Conservation (phyloP, 1,140 invertebrate species). For the Antheraea mylitta region DNA sequence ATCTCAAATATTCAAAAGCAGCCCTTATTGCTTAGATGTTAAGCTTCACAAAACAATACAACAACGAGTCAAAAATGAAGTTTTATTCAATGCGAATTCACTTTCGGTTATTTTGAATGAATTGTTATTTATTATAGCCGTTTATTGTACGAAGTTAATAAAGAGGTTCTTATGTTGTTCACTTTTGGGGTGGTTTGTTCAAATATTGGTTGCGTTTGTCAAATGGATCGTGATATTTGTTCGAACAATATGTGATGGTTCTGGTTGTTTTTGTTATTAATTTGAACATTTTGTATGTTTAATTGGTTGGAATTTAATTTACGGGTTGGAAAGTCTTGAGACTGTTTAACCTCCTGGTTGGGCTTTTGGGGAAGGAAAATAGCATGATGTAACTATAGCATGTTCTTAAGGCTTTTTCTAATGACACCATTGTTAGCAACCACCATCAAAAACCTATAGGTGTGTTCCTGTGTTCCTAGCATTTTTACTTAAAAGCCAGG, state of each 20-base stretch:
- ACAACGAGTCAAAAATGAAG: background rate
- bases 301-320: too few species aligned
- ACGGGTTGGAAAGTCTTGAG: too few species aligned
- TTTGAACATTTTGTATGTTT: too few species aligned
- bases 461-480: too few species aligned
- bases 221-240: conserved; percentile 52
- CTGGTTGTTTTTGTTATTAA: background rate
- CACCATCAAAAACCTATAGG: too few species aligned
- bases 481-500: too few species aligned
- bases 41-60: background rate
- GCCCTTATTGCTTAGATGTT: background rate
- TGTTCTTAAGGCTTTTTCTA: too few species aligned
- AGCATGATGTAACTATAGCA: too few species aligned
- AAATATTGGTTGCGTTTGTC: conserved; percentile 59
- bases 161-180: conserved; percentile 58
- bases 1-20: background rate
- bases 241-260: background rate
- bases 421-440: too few species aligned
- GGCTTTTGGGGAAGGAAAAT: too few species aligned
- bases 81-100: background rate
- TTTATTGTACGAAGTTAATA: conserved; percentile 61
- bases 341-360: too few species aligned
- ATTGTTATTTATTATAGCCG: conserved; percentile 55
- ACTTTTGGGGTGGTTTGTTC: conserved; percentile 49
- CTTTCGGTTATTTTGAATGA: conserved; percentile 38